phyloP scores from a whole-genome alignment of 1,140 invertebrate species.

The Spodoptera frugiperda region DNA sequence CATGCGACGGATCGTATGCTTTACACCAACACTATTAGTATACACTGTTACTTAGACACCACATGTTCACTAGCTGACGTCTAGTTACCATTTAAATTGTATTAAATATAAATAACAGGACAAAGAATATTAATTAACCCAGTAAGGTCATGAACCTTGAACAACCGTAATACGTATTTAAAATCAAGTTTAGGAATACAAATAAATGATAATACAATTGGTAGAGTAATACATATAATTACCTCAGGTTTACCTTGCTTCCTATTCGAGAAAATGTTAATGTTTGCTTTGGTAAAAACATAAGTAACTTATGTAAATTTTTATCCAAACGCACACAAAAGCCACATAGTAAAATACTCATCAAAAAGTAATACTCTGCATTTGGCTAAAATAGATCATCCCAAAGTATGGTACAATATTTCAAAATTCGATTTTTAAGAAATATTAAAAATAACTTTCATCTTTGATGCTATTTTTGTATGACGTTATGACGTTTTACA shows the following conservation, averaged over 20 bases:
- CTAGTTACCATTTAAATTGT: constrained; percentile 7
- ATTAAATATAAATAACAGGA: constrained; percentile 47
- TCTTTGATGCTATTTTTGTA: constrained; percentile 82
- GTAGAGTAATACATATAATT: constrained; percentile 51
- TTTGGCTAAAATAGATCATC: constrained; percentile 64
- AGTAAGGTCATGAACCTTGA: constrained; percentile 64
- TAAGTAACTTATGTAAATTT: constrained; percentile 81
- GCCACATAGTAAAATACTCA: constrained; percentile 62
- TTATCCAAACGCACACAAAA: constrained; percentile 61
- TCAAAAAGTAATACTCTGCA: constrained; percentile 58
- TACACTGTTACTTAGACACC: constrained; percentile 15
- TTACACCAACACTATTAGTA: constrained; percentile 19
- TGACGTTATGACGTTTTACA: constrained; percentile 64
- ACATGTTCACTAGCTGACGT: constrained; percentile 21
- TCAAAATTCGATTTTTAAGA: constrained; percentile 66
- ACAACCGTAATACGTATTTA: constrained; percentile 48
- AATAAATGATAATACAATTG: constrained; percentile 33
- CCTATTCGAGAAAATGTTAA: constrained; percentile 78
- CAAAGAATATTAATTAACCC: constrained; percentile 55
- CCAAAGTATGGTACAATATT: constrained; percentile 57
- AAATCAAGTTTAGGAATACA: constrained; percentile 28
- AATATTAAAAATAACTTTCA: constrained; percentile 85
- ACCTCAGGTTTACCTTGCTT: constrained; percentile 79
- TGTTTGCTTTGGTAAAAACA: constrained; percentile 81
- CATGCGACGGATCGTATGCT: constrained; percentile 38